Evolutionary conservation across 2,113 vertebrate genomes (phyloP).

Genomic region (Podarcis cretensis): DNA sequence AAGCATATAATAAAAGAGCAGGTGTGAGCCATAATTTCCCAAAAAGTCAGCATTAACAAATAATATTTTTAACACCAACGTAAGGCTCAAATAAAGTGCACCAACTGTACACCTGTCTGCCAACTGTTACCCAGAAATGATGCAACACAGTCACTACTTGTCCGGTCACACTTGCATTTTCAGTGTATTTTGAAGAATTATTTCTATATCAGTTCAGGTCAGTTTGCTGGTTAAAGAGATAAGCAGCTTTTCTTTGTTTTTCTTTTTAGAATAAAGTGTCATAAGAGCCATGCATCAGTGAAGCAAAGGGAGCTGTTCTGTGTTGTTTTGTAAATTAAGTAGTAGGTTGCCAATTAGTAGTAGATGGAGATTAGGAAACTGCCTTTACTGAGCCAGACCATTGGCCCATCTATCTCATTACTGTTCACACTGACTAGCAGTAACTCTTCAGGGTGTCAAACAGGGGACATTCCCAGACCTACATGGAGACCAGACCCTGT

Average conservation of each 20-base stretch:
- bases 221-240: not conserved
- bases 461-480: too few species aligned
- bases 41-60: not conserved
- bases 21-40: constrained; percentile 1
- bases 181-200: not conserved
- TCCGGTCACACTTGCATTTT: not conserved
- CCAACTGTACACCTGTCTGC: not conserved
- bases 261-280: too few species aligned
- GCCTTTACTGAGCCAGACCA: too few species aligned
- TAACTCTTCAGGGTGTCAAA: too few species aligned
- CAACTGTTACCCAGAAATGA: not conserved
- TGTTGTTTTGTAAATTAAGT: too few species aligned
- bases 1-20: constrained; percentile 22
- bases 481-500: too few species aligned
- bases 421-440: too few species aligned
- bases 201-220: not conserved
- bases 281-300: too few species aligned
- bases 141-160: not conserved
- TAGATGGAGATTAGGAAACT: too few species aligned
- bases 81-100: not conserved
- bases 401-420: too few species aligned
- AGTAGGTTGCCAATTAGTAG: too few species aligned
- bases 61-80: not conserved
- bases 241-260: not conserved
- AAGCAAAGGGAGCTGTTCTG: too few species aligned